Evolutionary conservation across 2,888 invertebrate genomes (phyloP), one percentile per base, ranked within the genome.

Genomic region (Cephus spinipes): DNA sequence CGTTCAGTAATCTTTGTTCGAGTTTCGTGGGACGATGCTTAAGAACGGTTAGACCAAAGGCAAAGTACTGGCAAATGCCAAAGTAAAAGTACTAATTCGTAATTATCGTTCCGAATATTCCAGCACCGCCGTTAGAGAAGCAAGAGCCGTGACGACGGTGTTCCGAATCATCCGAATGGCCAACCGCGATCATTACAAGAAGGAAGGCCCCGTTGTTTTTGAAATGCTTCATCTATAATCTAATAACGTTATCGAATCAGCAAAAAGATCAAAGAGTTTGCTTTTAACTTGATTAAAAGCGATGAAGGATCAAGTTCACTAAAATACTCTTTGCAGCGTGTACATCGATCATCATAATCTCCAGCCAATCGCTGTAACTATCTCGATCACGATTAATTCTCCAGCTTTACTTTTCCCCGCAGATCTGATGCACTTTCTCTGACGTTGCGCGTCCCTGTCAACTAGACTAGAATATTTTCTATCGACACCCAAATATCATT

Each of bases 131-230:
- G 69, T n/a, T 75, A 79, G 33, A 74, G 34, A 73, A 74, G 69
- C 80, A 75, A 73, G 75, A 71, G 75, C 77, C 81, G 81, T 81
- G 80, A 81, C 81, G 80, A 81, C 81, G 81, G 36, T 81, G 81
- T 40, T 69, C 80, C 80, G 74, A 81, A 81, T 81, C 73, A 73
- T 78, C 71, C 73, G 69, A 74, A 69, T 75, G 77, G n/a, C 33
- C 69, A 55, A 74, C 35, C 34, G 73, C 23, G 33, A 73, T 74
- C 33, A 23, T n/a, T 33, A 30, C 0, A 74, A 32, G 74, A 74
- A 73, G 23, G 15, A 55, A 55, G 55, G 23, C 55, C 23, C 23
- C 15, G 55, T 55, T 55, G 55, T 55, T 23, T 55, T 55, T 55
- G 55, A 55, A 55, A 55, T 55, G 55, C 23, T 55, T 23, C 55